phyloP scores from a whole-genome alignment of 2,797 vertebrate species.

The Scomberomorus guttatus region DNA sequence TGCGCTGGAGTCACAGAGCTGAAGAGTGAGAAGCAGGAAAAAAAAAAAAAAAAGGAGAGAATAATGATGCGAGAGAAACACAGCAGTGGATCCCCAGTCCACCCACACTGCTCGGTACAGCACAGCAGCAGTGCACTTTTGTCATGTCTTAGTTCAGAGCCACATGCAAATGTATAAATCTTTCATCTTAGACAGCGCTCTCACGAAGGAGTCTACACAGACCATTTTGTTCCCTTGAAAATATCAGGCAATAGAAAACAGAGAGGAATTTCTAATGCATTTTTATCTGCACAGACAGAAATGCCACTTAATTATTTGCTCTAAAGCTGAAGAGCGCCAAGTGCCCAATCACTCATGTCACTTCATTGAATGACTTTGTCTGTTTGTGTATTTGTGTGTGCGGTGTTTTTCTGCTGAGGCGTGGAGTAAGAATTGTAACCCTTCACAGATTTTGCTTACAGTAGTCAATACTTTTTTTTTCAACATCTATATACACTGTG shows the following conservation, averaged over 20 bases:
- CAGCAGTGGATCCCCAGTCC: slow-evolving; percentile 80
- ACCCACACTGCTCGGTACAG: slow-evolving; percentile 78
- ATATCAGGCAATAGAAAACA: slow-evolving; percentile 67
- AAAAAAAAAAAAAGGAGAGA: slow-evolving; percentile 62
- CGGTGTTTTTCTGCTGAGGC: slow-evolving; percentile 40
- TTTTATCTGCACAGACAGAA: slow-evolving; percentile 58
- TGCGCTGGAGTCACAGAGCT: slow-evolving; percentile 76
- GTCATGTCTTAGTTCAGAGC: slow-evolving; percentile 81
- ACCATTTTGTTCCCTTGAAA: slow-evolving; percentile 76
- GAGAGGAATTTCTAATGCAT: slow-evolving; percentile 56
- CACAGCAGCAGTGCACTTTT: slow-evolving; percentile 78
- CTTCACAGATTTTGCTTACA: slow-evolving; percentile 59
- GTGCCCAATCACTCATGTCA: slow-evolving; percentile 60
- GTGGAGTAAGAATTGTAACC: slow-evolving; percentile 49
- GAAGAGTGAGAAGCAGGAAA: slow-evolving; percentile 70
- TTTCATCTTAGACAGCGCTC: slow-evolving; percentile 77
- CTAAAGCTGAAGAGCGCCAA: slow-evolving; percentile 54
- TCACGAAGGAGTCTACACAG: slow-evolving; percentile 66
- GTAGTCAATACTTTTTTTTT: slow-evolving; percentile 77
- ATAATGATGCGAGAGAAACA: slow-evolving; percentile 83
- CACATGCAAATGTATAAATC: slow-evolving; percentile 82
- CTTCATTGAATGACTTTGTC: slow-evolving; percentile 50
- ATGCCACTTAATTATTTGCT: slow-evolving; percentile 77
- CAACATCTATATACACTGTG: slow-evolving; percentile 68
- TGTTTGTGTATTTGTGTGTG: slow-evolving; percentile 43